A percentile compares a stretch with the other conserved stretches of the same genome.
phyloP scores from a whole-genome alignment of 2,113 vertebrate genomes.

The Lasiurus borealis region DNA sequence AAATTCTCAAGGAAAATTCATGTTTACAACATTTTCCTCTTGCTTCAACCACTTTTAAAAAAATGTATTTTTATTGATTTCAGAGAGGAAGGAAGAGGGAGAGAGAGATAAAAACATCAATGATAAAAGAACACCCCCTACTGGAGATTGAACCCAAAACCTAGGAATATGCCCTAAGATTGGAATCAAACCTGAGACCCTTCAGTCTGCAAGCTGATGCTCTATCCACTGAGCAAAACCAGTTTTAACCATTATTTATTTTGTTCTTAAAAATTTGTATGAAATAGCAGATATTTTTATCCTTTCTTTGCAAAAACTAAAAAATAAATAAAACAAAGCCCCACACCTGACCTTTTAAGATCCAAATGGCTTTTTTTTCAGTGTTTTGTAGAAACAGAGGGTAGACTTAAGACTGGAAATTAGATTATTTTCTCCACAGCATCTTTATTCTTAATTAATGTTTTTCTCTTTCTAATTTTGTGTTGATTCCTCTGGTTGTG shows the following conservation, averaged over 20 bases:
- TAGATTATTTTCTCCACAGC: neutral
- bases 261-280: neutral
- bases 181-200: no score
- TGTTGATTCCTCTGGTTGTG: slow-evolving; percentile 18
- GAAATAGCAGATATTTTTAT: neutral
- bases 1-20: slow-evolving; percentile 9
- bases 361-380: neutral
- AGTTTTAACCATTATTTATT: neutral
- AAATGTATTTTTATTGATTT: no score
- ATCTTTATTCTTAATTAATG: neutral
- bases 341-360: neutral
- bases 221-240: no score
- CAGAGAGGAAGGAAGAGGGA: no score
- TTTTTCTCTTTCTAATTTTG: slow-evolving; percentile 28
- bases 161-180: no score
- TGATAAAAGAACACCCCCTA: no score
- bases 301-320: neutral
- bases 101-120: no score
- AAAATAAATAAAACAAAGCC: neutral
- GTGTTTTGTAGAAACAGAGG: neutral
- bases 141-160: no score
- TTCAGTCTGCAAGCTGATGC: no score
- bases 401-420: neutral
- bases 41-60: neutral
- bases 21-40: neutral